Percentiles rank a stretch among this genome's conserved stretches.
These are phyloP conservation scores for Erebia epiphron DNA, from an alignment of 2,888 invertebrate species.

Conservation along the genomic window DNA sequence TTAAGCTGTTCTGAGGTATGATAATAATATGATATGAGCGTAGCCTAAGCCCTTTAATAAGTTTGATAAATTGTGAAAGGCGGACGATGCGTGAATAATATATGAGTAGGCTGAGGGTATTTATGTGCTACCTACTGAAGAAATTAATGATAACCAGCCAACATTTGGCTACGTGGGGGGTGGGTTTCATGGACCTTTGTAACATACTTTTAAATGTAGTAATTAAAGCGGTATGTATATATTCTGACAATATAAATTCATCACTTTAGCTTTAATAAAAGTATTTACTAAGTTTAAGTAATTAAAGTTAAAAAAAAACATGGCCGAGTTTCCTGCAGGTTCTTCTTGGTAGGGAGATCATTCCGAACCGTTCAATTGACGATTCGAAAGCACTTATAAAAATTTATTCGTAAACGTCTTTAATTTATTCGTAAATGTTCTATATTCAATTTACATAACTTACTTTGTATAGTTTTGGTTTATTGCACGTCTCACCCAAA, in stretches of 20 bases:
- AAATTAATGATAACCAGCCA: conserved; percentile 2
- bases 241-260: background rate
- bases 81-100: conserved; percentile 14
- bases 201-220: background rate
- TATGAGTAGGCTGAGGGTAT: conserved; percentile 4
- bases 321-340: too few relatives aligned
- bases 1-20: background rate
- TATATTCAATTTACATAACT: too few relatives aligned
- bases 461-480: too few relatives aligned
- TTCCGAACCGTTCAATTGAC: too few relatives aligned
- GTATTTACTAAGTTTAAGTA: too few relatives aligned
- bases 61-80: conserved; percentile 17
- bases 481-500: too few relatives aligned
- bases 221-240: background rate
- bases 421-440: too few relatives aligned
- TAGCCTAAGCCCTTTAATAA: conserved; percentile 12
- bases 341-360: too few relatives aligned
- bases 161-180: background rate
- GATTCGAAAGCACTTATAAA: too few relatives aligned
- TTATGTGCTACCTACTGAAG: conserved; percentile 3
- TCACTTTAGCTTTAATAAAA: too few relatives aligned
- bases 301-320: too few relatives aligned
- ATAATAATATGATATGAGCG: background rate
- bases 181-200: background rate
- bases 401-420: too few relatives aligned